These are phyloP conservation scores for Psittacula cyanocephala DNA, from an alignment of 2,113 vertebrate genomes.

Conservation along the genomic window DNA sequence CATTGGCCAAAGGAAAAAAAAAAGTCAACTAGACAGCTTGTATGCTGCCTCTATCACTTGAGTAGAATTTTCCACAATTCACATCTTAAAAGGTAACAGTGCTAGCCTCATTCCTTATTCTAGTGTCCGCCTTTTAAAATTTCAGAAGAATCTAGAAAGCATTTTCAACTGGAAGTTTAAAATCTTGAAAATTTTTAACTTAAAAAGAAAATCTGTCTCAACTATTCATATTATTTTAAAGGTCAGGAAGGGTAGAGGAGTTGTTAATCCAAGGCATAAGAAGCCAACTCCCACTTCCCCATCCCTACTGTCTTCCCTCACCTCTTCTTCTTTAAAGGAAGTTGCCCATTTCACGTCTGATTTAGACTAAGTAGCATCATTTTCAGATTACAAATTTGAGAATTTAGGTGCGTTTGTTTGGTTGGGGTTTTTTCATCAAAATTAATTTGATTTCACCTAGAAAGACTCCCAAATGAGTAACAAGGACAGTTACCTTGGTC, in stretches of 20 bases:
- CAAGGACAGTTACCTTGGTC: conserved; percentile 88
- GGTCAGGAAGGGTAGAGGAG: neutral
- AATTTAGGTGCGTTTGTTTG: neutral
- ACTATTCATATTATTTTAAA: neutral
- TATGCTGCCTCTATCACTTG: neutral
- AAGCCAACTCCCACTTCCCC: neutral
- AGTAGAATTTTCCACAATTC: neutral
- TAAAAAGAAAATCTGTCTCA: neutral
- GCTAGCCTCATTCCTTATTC: neutral
- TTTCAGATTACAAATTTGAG: neutral
- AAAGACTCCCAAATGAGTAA: neutral
- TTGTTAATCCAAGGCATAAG: neutral
- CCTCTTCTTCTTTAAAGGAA: fast-evolving
- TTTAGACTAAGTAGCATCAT: neutral
- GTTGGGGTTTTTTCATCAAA: neutral
- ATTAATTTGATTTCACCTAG: neutral
- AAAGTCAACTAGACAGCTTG: neutral
- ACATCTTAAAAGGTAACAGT: neutral
- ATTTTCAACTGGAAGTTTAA: neutral
- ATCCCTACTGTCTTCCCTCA: neutral
- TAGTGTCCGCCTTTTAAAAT: neutral
- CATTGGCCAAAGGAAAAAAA: neutral
- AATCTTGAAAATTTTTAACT: neutral
- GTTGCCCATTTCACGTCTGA: neutral
- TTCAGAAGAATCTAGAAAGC: neutral